Percentiles rank a stretch among this genome's conserved stretches.
phyloP scores from a whole-genome alignment of 2,797 vertebrate species.

The Carapus acus region DNA sequence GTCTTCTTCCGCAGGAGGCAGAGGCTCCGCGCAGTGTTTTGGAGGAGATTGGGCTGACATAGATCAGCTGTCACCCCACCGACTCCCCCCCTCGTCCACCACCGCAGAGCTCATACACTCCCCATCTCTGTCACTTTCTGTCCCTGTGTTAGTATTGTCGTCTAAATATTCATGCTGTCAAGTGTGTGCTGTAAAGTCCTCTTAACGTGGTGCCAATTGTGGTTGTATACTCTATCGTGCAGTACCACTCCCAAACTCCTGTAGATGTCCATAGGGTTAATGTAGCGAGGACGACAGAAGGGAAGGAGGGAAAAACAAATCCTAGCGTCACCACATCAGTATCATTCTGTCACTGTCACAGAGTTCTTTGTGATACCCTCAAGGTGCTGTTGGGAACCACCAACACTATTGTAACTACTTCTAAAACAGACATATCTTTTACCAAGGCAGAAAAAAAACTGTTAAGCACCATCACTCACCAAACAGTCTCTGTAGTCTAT shows the following conservation, averaged over 20 bases:
- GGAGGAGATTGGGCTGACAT: constrained; percentile 99
- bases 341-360: not conserved
- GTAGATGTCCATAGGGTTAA: constrained; percentile 44
- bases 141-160: constrained; percentile 74
- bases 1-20: constrained; percentile 83
- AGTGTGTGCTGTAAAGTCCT: constrained; percentile 45
- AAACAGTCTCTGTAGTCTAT: not conserved
- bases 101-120: constrained; percentile 25
- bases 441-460: too few relatives aligned
- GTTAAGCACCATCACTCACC: too few relatives aligned
- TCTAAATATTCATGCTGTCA: constrained; percentile 41
- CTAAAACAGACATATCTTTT: too few relatives aligned
- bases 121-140: constrained; percentile 66
- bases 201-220: constrained; percentile 60
- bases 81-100: constrained; percentile 42
- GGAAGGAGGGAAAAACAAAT: constrained; percentile 4
- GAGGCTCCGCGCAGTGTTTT: constrained; percentile 97
- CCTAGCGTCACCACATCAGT: constrained; percentile 25
- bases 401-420: too few relatives aligned
- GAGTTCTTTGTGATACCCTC: not conserved
- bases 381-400: too few relatives aligned
- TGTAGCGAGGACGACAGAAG: constrained; percentile 56
- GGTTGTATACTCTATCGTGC: constrained; percentile 47
- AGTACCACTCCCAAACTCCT: constrained; percentile 16
- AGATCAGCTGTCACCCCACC: constrained; percentile 52